Evolutionary conservation across 1,140 invertebrate genomes (phyloP), one percentile per base, ranked within the genome.

Genomic region (Drusus annulatus): DNA sequence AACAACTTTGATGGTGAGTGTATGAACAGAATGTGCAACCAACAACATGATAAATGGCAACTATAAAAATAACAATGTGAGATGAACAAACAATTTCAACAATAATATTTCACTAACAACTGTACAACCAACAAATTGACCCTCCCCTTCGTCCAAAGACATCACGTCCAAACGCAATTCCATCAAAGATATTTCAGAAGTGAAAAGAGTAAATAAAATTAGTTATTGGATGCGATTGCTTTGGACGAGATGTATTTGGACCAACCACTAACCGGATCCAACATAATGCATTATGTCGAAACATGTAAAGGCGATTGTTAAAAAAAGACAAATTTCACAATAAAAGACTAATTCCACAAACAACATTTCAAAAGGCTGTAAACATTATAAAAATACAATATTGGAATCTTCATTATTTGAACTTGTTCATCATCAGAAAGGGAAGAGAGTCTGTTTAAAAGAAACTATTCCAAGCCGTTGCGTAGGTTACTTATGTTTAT

Each of bases 1-100:
- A 82, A 82, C 78, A 82, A 82, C 58, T 82, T 80, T 80, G 81
- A 82, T 78, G 81, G 81, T 82, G 81, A 82, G 81, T 82, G 81
- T 74, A 69, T 79, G 50, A 82, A 82, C 74, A 80, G 75, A 82
- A 80, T 73, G 74, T 77, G 78, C 56, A 73, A 63, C 78, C 31
- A 76, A 81, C 56, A 68, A 73, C 31, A 62, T 78, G 31, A 52
- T 51, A 54, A 56, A 80, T 77, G 65, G 77, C 56, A 62, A 45
- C 65, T 76, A 68, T 58, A 76, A 76, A 68, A 80, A 82, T 54
- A 63, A 80, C 74, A 79, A 76, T 81, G 73, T 21, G 50, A 17
- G 73, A 36, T 60, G 56, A 58, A 73, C 6, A n/a, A 75, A 58
- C 50, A 75, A 52, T 65, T 36, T 78, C 69, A 81, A 81, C 80